These are phyloP conservation scores for Lordiphosa andalusiaca DNA, from an alignment of 2,888 invertebrate species.

Conservation along the genomic window DNA sequence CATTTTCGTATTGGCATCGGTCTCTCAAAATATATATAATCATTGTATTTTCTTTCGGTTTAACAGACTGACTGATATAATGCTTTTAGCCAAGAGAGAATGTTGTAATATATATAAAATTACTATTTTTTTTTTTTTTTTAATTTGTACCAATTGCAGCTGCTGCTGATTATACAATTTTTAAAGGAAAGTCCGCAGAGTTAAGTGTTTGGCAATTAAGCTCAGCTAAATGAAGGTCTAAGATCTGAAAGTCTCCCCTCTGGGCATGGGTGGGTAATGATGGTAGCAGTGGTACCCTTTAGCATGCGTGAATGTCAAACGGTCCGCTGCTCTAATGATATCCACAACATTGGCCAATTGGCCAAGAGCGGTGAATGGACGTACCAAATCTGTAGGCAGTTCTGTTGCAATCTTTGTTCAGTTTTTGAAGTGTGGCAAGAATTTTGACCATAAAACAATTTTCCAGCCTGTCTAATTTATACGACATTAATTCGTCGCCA, in stretches of 20 bases:
- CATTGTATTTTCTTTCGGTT: constrained; percentile 43
- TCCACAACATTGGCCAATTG: constrained; percentile 36
- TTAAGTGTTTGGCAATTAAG: constrained; percentile 20
- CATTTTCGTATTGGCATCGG: constrained; percentile 62
- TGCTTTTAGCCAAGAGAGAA: constrained; percentile 48
- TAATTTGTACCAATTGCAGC: constrained; percentile 67
- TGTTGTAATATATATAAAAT: constrained; percentile 69
- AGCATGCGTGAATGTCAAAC: constrained; percentile 44
- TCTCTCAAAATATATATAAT: constrained; percentile 39
- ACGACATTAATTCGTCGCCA: constrained; percentile 33
- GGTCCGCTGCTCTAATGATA: constrained; percentile 65
- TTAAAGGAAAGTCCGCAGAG: constrained; percentile 51
- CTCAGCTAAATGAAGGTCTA: constrained; percentile 26
- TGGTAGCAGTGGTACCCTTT: constrained; percentile 12
- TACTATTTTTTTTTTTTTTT: too few species aligned
- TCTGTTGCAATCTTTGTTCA: constrained; percentile 32
- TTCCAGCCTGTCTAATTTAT: constrained; percentile 58
- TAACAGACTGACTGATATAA: constrained; percentile 38
- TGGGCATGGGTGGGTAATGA: too few species aligned
- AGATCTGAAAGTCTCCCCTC: constrained; percentile 21
- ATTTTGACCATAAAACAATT: constrained; percentile 65
- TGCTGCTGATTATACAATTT: constrained; percentile 61
- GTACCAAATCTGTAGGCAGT: constrained; percentile 20
- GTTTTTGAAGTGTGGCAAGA: constrained; percentile 54
- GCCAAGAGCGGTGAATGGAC: constrained; percentile 30